Evolutionary conservation across 2,113 vertebrate species (phyloP), one percentile per base, ranked within the genome.

Genomic region (Ahaetulla prasina): DNA sequence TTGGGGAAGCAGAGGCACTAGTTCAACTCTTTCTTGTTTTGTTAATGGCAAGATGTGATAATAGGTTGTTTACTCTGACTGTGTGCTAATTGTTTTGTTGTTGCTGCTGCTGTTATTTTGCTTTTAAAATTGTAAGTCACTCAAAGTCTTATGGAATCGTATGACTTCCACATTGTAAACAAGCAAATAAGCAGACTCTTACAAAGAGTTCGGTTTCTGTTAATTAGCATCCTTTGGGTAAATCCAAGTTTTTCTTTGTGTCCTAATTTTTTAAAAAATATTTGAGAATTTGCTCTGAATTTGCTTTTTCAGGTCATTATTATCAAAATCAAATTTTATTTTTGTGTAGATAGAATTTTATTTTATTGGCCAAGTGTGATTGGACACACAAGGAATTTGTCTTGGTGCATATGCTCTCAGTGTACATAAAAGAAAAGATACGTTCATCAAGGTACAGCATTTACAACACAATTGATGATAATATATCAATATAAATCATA

Each of bases 181-280:
- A 68, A 68, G 11, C 30, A 68, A 68, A 35, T 68, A n/a, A 68
- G 14, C 63, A 68, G n/a, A 68, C 4, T 68, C 30, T 68, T 68
- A 68, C 30, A 94, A 91, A 50, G 88, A 95, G 89, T 47, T 89
- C 86, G 96, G 96, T 97, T 94, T 92, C 92, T 97, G 94, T 95
- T 93, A 93, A 63, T 92, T 93, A 96, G 93, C 49, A 50, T 88
- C 93, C 90, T 55, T 54, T 94, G 60, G 43, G 43, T 88, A 86
- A 94, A 74, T 94, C 95, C 88, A 80, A 91, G 87, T 30, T 96
- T 95, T 94, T 89, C 95, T 88, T 84, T 93, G 94, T 89, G 91
- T 10, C 86, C 89, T 86, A 91, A 84, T 95, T 95, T 95, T 91
- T 92, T 1, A 86, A 86, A 87, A 89, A 87, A 68, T 74, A 90